Conservation (phyloP, 2,113 vertebrate genomes). For the Synodontis membranacea region DNA sequence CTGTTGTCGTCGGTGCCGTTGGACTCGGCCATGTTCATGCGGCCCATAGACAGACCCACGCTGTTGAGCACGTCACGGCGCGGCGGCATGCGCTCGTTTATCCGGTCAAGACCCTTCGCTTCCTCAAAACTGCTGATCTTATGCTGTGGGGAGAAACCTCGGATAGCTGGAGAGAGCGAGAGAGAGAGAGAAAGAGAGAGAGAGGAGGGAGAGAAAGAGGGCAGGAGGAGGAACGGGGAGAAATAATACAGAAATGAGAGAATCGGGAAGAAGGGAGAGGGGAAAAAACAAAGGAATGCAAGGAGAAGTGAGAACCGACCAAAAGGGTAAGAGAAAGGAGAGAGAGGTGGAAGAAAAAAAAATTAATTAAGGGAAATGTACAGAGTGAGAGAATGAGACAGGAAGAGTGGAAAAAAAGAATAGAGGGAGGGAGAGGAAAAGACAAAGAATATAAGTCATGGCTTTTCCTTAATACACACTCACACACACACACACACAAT, state of each 20-base stretch:
- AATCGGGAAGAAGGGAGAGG: background rate
- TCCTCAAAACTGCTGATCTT: conserved; percentile 79
- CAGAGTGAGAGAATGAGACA: background rate
- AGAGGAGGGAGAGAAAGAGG: background rate
- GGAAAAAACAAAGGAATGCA: conserved; percentile 36
- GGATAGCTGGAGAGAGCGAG: conserved; percentile 72
- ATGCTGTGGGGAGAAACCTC: conserved; percentile 80
- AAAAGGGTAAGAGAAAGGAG: conserved; percentile 45
- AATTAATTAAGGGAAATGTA: conserved; percentile 56
- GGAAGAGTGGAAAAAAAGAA: background rate
- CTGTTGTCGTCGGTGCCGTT: conserved; percentile 82
- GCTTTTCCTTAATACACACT: background rate
- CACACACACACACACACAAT: conserved; percentile 15
- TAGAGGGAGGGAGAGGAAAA: background rate
- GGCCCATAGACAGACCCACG: conserved; percentile 75
- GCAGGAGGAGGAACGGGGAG: background rate
- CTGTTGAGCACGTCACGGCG: conserved; percentile 74
- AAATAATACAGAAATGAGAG: background rate
- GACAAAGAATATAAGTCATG: background rate
- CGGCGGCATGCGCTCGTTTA: conserved; percentile 78
- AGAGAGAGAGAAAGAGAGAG: conserved; percentile 28
- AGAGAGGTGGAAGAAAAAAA: conserved; percentile 48
- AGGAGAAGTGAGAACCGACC: conserved; percentile 49
- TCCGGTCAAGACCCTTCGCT: conserved; percentile 77
- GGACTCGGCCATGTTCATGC: conserved; percentile 78